Evolutionary conservation across 2,113 vertebrate species (phyloP), one percentile per base, ranked within the genome.

Genomic region (Sinosuthora webbiana): DNA sequence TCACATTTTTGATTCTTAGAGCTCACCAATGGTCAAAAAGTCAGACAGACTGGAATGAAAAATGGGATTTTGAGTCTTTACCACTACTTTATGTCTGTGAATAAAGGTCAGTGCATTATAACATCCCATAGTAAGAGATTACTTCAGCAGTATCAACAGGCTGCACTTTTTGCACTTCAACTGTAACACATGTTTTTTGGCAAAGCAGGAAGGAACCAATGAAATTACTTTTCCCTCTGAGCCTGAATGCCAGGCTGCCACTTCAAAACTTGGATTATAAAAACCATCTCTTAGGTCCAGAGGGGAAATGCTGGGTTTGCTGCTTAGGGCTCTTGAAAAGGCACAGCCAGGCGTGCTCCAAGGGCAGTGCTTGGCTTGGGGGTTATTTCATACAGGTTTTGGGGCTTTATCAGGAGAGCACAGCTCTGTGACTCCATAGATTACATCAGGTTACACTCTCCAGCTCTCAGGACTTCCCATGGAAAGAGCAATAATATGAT

Each of bases 121-220:
- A 21, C 17, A 45, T 10, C 31, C 62, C 31, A 62, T 8, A 39
- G 6, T 30, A 27, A 68, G 33, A 82, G 39, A 23, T 22, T 6
- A 15, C 35, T 82, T 71, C 57, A 68, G 24, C 20, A 70, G 12
- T 9, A 41, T 2, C 42, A 44, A 45, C 13, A 71, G 42, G 49
- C 53, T 49, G 45, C n/a, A 39, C 47, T 77, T 23, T 2, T 0
- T 45, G 63, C 15, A 31, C 30, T 50, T 35, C 8, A 13, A 20
- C 23, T 49, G 20, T 33, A 24, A 21, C 3, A 14, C 7, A 16
- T 1, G 1, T 4, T 1, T 22, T 9, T 6, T 77, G 41, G 49
- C 30, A 77, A 59, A 37, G 8, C 31, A 59, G 24, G 56, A 53
- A 22, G 33, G 52, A 77, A 44, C 10, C 41, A 77, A 1, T 4